Conservation (phyloP, 2,113 vertebrate genomes). For the Hyaena hyaena region DNA sequence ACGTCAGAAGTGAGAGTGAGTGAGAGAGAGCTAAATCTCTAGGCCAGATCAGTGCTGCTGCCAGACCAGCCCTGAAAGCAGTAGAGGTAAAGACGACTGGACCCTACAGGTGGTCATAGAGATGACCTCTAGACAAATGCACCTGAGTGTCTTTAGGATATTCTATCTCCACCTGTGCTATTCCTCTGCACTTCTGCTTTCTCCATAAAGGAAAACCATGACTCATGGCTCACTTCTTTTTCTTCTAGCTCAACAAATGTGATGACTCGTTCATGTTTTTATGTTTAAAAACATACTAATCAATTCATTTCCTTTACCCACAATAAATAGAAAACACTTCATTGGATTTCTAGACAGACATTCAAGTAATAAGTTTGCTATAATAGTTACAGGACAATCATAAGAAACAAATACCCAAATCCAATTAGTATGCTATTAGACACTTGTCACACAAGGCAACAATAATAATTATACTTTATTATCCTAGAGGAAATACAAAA, state of each 20-base stretch:
- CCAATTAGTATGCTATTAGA: constrained; percentile 11
- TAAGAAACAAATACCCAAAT: constrained; percentile 34
- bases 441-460: neutral
- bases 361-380: neutral
- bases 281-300: neutral
- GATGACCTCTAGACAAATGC: neutral
- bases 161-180: neutral
- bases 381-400: neutral
- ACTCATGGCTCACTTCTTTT: neutral
- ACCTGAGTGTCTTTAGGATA: rapidly evolving
- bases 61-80: neutral
- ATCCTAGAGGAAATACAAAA: constrained; percentile 51
- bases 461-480: constrained; percentile 19
- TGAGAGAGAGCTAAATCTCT: neutral
- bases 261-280: neutral
- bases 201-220: neutral
- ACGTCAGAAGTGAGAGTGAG: neutral
- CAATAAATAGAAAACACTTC: neutral
- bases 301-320: neutral
- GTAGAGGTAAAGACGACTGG: neutral
- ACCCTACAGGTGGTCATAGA: neutral
- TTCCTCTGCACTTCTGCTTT: neutral
- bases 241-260: neutral
- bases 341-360: constrained; percentile 22
- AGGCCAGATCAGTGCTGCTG: neutral